These are phyloP conservation scores for Ophraella communa DNA, from an alignment of 2,888 invertebrate species.

Conservation along the genomic window DNA sequence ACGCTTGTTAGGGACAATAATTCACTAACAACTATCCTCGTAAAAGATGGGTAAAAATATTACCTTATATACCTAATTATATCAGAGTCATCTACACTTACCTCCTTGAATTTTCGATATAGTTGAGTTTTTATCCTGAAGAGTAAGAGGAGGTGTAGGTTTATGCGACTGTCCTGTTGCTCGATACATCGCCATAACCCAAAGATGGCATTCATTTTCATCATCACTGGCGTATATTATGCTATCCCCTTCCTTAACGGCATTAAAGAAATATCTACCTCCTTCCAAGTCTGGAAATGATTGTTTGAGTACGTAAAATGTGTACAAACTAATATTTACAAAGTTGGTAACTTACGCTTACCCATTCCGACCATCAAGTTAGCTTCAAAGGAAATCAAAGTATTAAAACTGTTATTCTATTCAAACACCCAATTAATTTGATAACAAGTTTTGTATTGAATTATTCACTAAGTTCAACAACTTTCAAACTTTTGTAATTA, in stretches of 20 bases:
- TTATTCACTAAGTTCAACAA: no score
- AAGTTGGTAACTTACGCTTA: conserved; percentile 62
- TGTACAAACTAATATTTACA: conserved; percentile 34
- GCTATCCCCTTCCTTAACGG: conserved; percentile 97
- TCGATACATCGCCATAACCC: conserved; percentile 99
- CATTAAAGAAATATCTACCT: conserved; percentile 96
- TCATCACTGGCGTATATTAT: conserved; percentile 95
- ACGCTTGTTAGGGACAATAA: no score
- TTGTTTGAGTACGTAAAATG: conserved; percentile 38
- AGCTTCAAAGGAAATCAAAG: conserved; percentile 65
- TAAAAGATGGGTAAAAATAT: no score
- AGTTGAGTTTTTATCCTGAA: conserved; percentile 82
- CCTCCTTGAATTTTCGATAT: conserved; percentile 91
- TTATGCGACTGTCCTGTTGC: conserved; percentile 99
- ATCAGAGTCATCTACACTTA: no score
- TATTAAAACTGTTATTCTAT: conserved; percentile 7
- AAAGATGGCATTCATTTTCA: conserved; percentile 96
- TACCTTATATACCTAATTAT: no score
- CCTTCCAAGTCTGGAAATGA: conserved; percentile 81
- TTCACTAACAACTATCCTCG: no score
- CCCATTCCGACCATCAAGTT: conserved; percentile 93
- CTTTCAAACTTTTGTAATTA: no score
- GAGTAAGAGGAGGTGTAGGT: conserved; percentile 87
- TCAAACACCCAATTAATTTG: neutral
- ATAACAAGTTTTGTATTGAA: no score